Percentiles rank a stretch among this genome's conserved stretches.
Evolutionary conservation across 2,888 invertebrate genomes (phyloP).

Genomic region (Lasioglossum morio): DNA sequence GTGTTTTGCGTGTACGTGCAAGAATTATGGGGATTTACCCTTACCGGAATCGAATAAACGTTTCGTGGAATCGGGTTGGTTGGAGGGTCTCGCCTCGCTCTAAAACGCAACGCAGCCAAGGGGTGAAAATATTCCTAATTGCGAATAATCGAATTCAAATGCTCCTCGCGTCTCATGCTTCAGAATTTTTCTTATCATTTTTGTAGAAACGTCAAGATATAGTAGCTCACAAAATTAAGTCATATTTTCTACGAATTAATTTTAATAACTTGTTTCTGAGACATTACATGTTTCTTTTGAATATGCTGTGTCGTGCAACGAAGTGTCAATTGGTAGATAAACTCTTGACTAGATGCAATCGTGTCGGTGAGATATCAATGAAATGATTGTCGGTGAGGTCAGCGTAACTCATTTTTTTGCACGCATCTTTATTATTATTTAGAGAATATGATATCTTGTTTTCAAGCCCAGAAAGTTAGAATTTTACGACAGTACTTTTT

Average conservation of each 20-base stretch:
- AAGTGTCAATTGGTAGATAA: too few relatives aligned
- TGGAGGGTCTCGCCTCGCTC: background rate
- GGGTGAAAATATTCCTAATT: slow-evolving; percentile 9
- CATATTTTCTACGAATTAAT: background rate
- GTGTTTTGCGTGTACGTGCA: slow-evolving; percentile 62
- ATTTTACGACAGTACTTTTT: background rate
- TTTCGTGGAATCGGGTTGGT: slow-evolving; percentile 35
- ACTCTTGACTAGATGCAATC: too few relatives aligned
- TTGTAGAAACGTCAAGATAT: background rate
- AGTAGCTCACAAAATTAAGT: background rate
- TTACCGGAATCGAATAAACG: slow-evolving; percentile 50
- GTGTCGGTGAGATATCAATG: too few relatives aligned
- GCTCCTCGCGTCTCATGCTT: background rate
- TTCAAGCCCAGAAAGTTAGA: background rate
- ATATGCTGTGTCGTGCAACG: background rate
- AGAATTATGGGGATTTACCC: slow-evolving; percentile 59
- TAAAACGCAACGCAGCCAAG: background rate
- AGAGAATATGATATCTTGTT: background rate
- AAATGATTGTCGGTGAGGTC: too few relatives aligned
- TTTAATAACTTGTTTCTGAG: background rate
- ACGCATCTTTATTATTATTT: too few relatives aligned
- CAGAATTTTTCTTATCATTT: background rate
- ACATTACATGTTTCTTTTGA: background rate
- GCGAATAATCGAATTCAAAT: background rate
- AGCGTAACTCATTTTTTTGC: too few relatives aligned